These are phyloP conservation scores for Nyctibius grandis DNA, from an alignment of 2,797 vertebrate genomes.

Conservation along the genomic window DNA sequence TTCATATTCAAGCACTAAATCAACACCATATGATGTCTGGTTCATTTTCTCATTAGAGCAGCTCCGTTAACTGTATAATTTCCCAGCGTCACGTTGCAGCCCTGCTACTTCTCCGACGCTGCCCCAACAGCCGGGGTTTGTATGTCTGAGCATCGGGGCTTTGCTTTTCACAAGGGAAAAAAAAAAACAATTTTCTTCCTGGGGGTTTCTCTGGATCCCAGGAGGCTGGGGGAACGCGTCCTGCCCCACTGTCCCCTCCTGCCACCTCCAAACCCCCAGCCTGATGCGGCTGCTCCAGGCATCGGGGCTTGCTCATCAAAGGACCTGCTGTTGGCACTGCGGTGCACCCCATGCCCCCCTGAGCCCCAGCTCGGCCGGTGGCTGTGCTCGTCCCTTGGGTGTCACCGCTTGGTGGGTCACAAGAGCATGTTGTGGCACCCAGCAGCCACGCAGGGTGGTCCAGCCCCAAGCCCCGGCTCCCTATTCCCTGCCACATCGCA, in stretches of 20 bases:
- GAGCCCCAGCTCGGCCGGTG: accelerated
- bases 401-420: background rate
- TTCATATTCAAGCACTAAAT: background rate
- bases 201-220: background rate
- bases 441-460: background rate
- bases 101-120: accelerated
- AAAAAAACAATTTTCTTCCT: background rate
- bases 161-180: background rate
- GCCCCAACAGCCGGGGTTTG: accelerated
- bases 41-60: background rate
- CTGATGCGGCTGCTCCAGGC: background rate
- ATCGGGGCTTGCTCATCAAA: accelerated
- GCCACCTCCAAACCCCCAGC: background rate
- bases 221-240: accelerated
- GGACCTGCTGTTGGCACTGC: background rate
- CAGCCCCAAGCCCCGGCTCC: background rate
- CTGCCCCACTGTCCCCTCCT: background rate
- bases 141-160: background rate
- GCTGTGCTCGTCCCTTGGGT: background rate
- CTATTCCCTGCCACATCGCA: background rate
- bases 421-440: background rate
- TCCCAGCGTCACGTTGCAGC: background rate
- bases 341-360: background rate
- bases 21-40: constrained; percentile 7
- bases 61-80: background rate